Evolutionary conservation across 2,888 invertebrate genomes (phyloP), one percentile per base, ranked within the genome.

Genomic region (Cacoxenus indagator): DNA sequence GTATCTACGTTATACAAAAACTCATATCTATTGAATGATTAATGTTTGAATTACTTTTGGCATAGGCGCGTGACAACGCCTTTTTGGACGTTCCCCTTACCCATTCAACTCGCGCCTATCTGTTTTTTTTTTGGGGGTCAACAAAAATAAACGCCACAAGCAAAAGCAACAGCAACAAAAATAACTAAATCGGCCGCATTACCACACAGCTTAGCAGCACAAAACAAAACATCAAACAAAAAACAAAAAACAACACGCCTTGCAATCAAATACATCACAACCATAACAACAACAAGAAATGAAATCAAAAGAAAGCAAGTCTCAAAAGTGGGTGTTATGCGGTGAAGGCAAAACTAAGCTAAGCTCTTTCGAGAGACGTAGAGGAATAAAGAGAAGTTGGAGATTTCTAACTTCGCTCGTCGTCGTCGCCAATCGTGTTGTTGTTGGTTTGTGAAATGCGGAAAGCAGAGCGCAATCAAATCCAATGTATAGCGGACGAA

Each of bases 21-120:
- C 70, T 67, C 72, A 75, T 72, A 74, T 69, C 68, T 72, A 22
- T 73, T 73, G 76, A 62, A 78, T 78, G 71, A 78, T 73, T 82
- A 80, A 78, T 80, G 74, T 67, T 67, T 74, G 81, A 70, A 76
- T 81, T 78, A 78, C 76, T 79, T 73, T 78, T 55, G 1, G 3
- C 19, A 51, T 17, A 45, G 61, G 19, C 43, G 43, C 24, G 14
- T 43, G 59, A 59, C 59, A 59, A 26, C 29, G 31, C 51, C 51
- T 22, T 9, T n/a, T 51, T 51, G 17, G 22, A 51, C n/a, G 11
- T 11, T 43, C 1, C 3, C 11, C 14, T 11, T n/a, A n/a, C 45
- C 45, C 5, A n/a, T n/a, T 43, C 11, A 43, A 43, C 9, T 22
- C 51, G 19, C 51, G 17, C 22, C 1, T 43, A 1, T 43, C 3